phyloP scores from a whole-genome alignment of 2,113 vertebrate genomes.

The Macquaria ambigua region DNA sequence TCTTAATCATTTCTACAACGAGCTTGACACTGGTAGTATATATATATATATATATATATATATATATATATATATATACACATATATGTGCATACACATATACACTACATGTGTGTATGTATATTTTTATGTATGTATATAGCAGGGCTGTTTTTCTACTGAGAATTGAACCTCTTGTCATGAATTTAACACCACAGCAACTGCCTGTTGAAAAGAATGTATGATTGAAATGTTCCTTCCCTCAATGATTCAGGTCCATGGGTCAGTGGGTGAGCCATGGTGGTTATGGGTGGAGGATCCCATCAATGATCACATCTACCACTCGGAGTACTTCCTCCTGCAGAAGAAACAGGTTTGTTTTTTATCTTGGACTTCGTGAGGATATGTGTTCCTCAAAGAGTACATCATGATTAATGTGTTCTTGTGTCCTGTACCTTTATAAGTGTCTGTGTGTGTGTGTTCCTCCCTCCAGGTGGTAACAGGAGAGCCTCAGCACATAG shows the following conservation, averaged over 20 bases:
- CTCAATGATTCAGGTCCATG: constrained; percentile 89
- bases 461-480: constrained; percentile 86
- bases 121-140: no score
- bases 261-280: constrained; percentile 96
- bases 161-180: background rate
- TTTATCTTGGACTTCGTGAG: accelerated
- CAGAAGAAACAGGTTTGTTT: constrained; percentile 95
- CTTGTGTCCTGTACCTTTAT: background rate
- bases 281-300: constrained; percentile 99
- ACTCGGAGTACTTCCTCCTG: constrained; percentile 97
- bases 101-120: no score
- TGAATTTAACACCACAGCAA: no score
- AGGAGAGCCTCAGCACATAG: constrained; percentile 91
- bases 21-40: no score
- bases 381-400: background rate
- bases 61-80: no score
- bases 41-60: no score
- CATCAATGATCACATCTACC: constrained; percentile 98
- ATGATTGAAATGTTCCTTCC: background rate
- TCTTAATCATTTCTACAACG: background rate
- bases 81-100: no score
- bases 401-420: background rate
- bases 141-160: background rate
- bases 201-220: background rate
- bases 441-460: constrained; percentile 3